Evolutionary conservation across 2,113 vertebrate species (phyloP).

Genomic region (Zeus faber): DNA sequence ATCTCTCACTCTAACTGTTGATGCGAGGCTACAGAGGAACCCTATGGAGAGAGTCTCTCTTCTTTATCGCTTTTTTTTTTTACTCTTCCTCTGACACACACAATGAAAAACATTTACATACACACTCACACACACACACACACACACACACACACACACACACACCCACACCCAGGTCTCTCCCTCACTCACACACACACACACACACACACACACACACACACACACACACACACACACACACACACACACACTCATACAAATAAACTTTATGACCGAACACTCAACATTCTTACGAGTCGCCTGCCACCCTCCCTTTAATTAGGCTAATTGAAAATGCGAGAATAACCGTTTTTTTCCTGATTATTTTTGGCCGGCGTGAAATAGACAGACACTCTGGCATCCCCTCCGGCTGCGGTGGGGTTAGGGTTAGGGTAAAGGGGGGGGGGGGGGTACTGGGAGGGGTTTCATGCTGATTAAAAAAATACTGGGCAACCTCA

Average conservation of each 20-base stretch:
- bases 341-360: slow-evolving; percentile 71
- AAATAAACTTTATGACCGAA: too few relatives aligned
- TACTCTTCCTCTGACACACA: slow-evolving; percentile 9
- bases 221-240: slow-evolving; percentile 25
- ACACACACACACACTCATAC: slow-evolving; percentile 21
- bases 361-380: slow-evolving; percentile 64
- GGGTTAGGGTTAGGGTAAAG: too few relatives aligned
- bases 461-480: too few relatives aligned
- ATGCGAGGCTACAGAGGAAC: slow-evolving; percentile 52
- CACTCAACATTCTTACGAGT: slow-evolving; percentile 39
- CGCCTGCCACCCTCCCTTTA: slow-evolving; percentile 59
- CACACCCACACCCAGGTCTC: slow-evolving; percentile 17
- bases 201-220: slow-evolving; percentile 17
- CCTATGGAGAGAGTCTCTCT: slow-evolving; percentile 39
- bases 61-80: background rate
- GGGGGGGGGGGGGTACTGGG: too few relatives aligned
- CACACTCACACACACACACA: slow-evolving; percentile 17
- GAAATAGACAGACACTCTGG: slow-evolving; percentile 61
- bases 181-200: too few relatives aligned
- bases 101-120: too few relatives aligned
- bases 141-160: slow-evolving; percentile 20
- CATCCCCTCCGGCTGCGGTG: too few relatives aligned
- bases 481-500: too few relatives aligned
- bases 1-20: slow-evolving; percentile 47
- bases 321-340: slow-evolving; percentile 75